A percentile compares a stretch with the other conserved stretches of the same genome.
These are phyloP conservation scores for Netta rufina DNA, from an alignment of 2,797 vertebrate genomes.

Conservation along the genomic window DNA sequence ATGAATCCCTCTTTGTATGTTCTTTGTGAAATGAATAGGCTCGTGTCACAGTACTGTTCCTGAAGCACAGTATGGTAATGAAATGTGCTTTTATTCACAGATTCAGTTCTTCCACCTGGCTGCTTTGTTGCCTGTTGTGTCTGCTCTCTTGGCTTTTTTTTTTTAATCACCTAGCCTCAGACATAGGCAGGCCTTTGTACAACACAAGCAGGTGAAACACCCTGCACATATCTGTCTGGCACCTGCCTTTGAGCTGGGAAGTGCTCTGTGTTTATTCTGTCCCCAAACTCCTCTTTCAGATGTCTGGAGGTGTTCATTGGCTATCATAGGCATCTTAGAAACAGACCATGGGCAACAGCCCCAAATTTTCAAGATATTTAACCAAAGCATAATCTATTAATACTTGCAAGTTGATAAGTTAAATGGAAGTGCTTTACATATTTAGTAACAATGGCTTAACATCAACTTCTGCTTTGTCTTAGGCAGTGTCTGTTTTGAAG, in stretches of 20 bases:
- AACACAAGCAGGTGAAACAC: background rate
- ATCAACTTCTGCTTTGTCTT: background rate
- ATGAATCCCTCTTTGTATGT: constrained; percentile 30
- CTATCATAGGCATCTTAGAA: background rate
- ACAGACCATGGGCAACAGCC: background rate
- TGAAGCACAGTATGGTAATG: background rate
- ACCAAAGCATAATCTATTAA: background rate
- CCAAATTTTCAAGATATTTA: background rate
- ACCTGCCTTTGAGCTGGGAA: background rate
- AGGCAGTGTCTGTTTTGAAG: background rate
- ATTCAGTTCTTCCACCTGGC: background rate
- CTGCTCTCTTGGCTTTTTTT: background rate
- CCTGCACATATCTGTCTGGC: fast-evolving
- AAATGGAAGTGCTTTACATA: background rate
- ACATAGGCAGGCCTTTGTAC: background rate
- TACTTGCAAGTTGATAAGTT: background rate
- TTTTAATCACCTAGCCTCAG: background rate
- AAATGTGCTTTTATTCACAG: background rate
- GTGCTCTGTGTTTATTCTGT: background rate
- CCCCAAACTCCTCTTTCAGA: background rate
- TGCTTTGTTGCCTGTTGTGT: constrained; percentile 24
- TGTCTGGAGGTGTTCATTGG: background rate
- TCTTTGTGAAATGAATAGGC: constrained; percentile 40
- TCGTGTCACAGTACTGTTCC: constrained; percentile 33
- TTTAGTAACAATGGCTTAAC: background rate